A percentile compares a stretch with the other conserved stretches of the same genome.
phyloP scores from a whole-genome alignment of 2,113 vertebrate species.

The Taurulus bubalis region DNA sequence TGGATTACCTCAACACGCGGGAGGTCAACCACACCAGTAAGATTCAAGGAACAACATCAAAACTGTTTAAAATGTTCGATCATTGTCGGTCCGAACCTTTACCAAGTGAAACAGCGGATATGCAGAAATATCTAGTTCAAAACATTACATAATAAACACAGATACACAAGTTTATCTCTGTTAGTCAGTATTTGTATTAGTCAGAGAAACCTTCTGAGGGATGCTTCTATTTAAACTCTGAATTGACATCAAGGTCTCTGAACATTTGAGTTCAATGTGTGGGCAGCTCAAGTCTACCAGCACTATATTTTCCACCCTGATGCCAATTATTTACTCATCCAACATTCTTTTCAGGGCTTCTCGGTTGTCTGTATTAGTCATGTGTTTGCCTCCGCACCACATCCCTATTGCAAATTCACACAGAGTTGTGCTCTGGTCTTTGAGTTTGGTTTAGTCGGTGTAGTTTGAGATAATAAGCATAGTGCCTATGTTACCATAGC shows the following conservation, averaged over 20 bases:
- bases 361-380: constrained; percentile 69
- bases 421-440: constrained; percentile 56
- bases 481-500: constrained; percentile 82
- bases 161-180: constrained; percentile 26
- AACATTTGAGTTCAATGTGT: constrained; percentile 50
- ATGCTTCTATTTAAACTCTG: constrained; percentile 52
- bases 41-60: constrained; percentile 36
- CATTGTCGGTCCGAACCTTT: neutral
- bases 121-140: constrained; percentile 4
- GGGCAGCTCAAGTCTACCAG: constrained; percentile 44
- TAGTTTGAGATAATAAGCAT: constrained; percentile 77
- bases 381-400: constrained; percentile 65
- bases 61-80: neutral
- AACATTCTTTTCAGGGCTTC: constrained; percentile 56
- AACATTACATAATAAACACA: constrained; percentile 26
- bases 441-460: constrained; percentile 55
- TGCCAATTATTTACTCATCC: constrained; percentile 71
- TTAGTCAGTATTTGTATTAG: constrained; percentile 49
- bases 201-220: constrained; percentile 50
- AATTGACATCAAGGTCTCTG: constrained; percentile 60
- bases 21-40: constrained; percentile 92
- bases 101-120: neutral
- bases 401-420: constrained; percentile 55
- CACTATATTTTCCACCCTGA: constrained; percentile 73
- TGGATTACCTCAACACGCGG: constrained; percentile 88